Conservation (phyloP, 2,113 vertebrate species). For the Pachypanchax playfairii region DNA sequence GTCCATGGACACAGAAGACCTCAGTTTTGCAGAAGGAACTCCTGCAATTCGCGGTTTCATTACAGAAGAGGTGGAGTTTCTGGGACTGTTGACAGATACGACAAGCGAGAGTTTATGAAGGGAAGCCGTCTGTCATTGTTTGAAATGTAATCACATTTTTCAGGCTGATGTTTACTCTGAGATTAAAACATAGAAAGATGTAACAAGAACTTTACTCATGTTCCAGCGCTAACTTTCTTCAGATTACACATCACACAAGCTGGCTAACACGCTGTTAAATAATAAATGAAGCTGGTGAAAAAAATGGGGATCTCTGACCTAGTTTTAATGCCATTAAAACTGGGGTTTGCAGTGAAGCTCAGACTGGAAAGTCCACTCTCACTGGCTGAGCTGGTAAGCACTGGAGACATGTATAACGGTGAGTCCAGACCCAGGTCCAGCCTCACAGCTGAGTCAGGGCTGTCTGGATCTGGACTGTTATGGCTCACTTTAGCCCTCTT, state of each 20-base stretch:
- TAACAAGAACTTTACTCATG: background rate
- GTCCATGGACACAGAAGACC: constrained; percentile 68
- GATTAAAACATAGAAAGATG: background rate
- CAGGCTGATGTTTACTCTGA: background rate
- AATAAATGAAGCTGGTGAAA: background rate
- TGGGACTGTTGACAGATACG: constrained; percentile 75
- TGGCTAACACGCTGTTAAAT: background rate
- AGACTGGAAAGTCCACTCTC: constrained; percentile 86
- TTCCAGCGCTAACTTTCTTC: background rate
- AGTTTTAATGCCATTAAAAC: constrained; percentile 68
- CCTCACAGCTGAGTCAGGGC: constrained; percentile 83
- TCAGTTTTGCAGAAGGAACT: constrained; percentile 75
- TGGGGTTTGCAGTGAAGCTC: constrained; percentile 75
- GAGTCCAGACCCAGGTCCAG: constrained; percentile 78
- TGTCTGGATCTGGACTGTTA: constrained; percentile 82
- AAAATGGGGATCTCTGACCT: constrained; percentile 59
- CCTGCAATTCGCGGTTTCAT: constrained; percentile 74
- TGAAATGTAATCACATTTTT: constrained; percentile 1
- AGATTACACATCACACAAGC: background rate
- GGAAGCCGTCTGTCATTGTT: background rate
- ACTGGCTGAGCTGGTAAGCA: constrained; percentile 79
- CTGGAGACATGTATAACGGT: constrained; percentile 76
- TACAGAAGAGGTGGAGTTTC: constrained; percentile 78
- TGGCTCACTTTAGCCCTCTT: constrained; percentile 88
- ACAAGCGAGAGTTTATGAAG: constrained; percentile 30